These are phyloP conservation scores for Carterocephalus palaemon DNA, from an alignment of 2,888 invertebrate genomes.

Conservation along the genomic window DNA sequence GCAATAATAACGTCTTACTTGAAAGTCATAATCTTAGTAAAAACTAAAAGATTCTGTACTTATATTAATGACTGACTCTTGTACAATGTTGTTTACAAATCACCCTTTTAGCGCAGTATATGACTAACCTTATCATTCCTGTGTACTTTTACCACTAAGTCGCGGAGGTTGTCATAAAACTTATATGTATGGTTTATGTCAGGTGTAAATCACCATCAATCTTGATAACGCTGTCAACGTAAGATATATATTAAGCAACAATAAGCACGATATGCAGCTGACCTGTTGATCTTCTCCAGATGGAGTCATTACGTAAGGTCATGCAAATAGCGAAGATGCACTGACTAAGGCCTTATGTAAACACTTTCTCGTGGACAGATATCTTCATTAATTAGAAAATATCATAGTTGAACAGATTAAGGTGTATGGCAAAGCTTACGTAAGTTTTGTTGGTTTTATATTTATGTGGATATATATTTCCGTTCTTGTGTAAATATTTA, in stretches of 20 bases:
- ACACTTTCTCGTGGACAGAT: slow-evolving; percentile 60
- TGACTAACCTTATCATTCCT: too few relatives aligned
- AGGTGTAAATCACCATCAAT: slow-evolving; percentile 20
- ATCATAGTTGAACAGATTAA: slow-evolving; percentile 5
- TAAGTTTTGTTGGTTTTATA: not conserved
- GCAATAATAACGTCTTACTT: too few relatives aligned
- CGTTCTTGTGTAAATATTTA: not conserved
- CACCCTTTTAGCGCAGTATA: too few relatives aligned
- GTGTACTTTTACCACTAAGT: too few relatives aligned
- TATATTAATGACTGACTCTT: too few relatives aligned
- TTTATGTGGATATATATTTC: not conserved
- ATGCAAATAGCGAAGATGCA: slow-evolving; percentile 65
- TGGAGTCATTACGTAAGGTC: slow-evolving; percentile 61
- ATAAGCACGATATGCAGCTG: slow-evolving; percentile 35
- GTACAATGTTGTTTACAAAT: too few relatives aligned
- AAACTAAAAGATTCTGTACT: too few relatives aligned
- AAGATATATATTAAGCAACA: slow-evolving; percentile 23
- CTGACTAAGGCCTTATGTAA: slow-evolving; percentile 57
- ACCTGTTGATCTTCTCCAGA: slow-evolving; percentile 60
- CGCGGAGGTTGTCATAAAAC: too few relatives aligned
- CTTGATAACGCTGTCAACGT: slow-evolving; percentile 23
- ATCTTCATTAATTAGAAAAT: slow-evolving; percentile 36
- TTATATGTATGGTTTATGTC: slow-evolving; percentile 7
- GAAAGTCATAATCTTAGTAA: too few relatives aligned
- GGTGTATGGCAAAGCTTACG: slow-evolving; percentile 7